Conservation (phyloP, 2,888 invertebrate species). For the Phengaris alcon region DNA sequence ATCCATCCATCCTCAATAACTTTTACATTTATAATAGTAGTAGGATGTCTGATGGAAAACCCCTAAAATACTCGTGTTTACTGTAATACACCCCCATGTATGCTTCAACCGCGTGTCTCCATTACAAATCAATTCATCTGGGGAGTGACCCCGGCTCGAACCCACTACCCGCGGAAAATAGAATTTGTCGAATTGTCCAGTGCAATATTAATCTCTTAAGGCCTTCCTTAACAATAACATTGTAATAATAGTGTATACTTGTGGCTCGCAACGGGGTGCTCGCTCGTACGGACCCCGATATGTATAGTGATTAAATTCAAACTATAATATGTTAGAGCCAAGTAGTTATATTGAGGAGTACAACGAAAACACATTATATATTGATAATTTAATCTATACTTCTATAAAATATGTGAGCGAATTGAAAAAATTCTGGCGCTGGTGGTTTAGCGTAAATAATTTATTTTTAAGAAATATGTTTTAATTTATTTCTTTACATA, state of each 20-base stretch:
- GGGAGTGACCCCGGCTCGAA: conserved; percentile 7
- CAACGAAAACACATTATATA: too few species aligned
- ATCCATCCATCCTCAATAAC: too few species aligned
- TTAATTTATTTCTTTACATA: too few species aligned
- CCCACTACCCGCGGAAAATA: background rate
- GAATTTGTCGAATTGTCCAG: background rate
- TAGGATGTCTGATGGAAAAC: background rate
- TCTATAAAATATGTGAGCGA: too few species aligned
- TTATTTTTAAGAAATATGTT: too few species aligned
- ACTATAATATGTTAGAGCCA: background rate
- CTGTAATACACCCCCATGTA: background rate
- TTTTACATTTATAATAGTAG: too few species aligned
- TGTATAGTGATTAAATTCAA: background rate
- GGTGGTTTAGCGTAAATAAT: too few species aligned
- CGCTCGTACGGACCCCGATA: background rate
- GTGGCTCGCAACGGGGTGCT: background rate
- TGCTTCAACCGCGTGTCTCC: conserved; percentile 35
- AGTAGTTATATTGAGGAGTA: too few species aligned
- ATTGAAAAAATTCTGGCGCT: too few species aligned
- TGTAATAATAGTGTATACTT: background rate
- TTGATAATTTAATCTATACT: too few species aligned
- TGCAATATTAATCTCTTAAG: conserved; percentile 20
- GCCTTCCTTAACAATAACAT: background rate
- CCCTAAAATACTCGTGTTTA: background rate
- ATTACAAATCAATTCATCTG: conserved; percentile 43